Percentiles rank a stretch among this genome's conserved stretches.
phyloP scores from a whole-genome alignment of 2,113 vertebrate genomes.

The Grammomys dolichurus region DNA sequence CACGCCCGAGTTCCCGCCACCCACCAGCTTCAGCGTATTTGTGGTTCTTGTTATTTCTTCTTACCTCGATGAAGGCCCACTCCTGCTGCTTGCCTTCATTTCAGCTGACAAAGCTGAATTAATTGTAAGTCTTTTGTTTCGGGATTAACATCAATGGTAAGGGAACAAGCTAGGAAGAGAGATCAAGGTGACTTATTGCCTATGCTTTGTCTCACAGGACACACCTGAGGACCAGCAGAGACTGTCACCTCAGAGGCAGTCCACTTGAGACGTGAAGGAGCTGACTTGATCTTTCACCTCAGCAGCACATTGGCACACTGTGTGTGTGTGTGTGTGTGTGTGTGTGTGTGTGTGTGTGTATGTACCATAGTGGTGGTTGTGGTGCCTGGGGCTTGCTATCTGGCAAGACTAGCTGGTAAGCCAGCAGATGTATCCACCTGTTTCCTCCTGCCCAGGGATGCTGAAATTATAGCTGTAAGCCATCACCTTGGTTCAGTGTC shows the following conservation, averaged over 20 bases:
- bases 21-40: not conserved
- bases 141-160: not conserved
- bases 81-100: not conserved
- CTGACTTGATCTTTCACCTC: not conserved
- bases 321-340: not conserved
- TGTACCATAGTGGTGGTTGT: not conserved
- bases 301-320: not conserved
- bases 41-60: not conserved
- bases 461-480: not conserved
- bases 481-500: not conserved
- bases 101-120: conserved; percentile 6
- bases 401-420: not conserved
- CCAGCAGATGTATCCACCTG: not conserved
- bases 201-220: not conserved
- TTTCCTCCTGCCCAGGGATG: not conserved
- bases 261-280: not conserved
- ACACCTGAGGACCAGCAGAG: not conserved
- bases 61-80: not conserved
- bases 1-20: not conserved
- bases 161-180: not conserved
- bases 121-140: conserved; percentile 35
- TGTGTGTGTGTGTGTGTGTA: not conserved
- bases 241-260: not conserved
- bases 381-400: not conserved
- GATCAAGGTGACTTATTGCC: not conserved